Evolutionary conservation across 2,113 vertebrate genomes (phyloP).

Genomic region (Bufo gargarizans): DNA sequence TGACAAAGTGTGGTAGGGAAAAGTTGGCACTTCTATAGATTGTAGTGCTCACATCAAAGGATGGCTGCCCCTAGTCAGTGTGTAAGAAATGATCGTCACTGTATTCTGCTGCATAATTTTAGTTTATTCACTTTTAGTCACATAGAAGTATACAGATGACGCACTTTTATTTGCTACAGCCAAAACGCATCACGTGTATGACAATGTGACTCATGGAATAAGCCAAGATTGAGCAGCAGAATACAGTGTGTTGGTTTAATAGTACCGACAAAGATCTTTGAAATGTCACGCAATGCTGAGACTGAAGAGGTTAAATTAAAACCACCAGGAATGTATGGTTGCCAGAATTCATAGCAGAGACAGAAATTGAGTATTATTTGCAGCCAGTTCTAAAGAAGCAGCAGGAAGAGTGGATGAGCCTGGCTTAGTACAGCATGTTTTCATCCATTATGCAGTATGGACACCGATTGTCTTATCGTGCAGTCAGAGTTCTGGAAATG

Average conservation of each 20-base stretch:
- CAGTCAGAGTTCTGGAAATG: slow-evolving; percentile 40
- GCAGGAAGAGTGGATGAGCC: slow-evolving; percentile 19
- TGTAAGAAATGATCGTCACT: too few relatives aligned
- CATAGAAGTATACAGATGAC: too few relatives aligned
- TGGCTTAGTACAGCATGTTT: slow-evolving; percentile 37
- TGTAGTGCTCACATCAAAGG: too few relatives aligned
- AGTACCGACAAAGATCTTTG: not conserved
- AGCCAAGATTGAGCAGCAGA: too few relatives aligned
- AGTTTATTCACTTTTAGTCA: too few relatives aligned
- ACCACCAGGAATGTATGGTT: slow-evolving; percentile 25
- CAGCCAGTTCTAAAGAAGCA: not conserved
- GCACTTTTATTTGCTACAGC: too few relatives aligned
- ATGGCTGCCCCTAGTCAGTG: too few relatives aligned
- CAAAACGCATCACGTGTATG: too few relatives aligned
- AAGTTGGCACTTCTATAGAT: too few relatives aligned
- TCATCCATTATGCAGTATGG: slow-evolving; percentile 54
- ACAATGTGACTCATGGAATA: too few relatives aligned
- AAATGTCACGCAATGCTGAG: not conserved
- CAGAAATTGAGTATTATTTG: slow-evolving; percentile 20
- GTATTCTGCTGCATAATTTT: too few relatives aligned
- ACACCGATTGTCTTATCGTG: slow-evolving; percentile 28
- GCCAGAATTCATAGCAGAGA: slow-evolving; percentile 23
- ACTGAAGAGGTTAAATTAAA: slow-evolving; percentile 9
- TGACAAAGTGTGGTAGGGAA: too few relatives aligned
- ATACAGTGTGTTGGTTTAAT: not conserved